Percentiles rank a stretch among this genome's conserved stretches.
Evolutionary conservation across 53 echinoderm and acorn worm species (phyloP).

Genomic region (Glandiceps talaboti): DNA sequence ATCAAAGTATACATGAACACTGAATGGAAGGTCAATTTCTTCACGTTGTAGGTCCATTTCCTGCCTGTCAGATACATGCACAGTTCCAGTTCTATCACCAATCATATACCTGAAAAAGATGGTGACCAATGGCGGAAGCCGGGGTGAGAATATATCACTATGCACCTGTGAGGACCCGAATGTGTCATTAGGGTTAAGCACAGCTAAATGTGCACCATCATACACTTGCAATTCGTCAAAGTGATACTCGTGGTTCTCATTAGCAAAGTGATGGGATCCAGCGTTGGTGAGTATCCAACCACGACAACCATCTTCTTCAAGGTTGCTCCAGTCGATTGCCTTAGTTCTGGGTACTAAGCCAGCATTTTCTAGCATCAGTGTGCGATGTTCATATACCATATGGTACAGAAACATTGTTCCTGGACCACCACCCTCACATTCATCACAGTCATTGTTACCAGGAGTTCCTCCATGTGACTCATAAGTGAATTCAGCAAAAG

Average conservation of each 20-base stretch:
- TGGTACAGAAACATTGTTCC: constrained; percentile 83
- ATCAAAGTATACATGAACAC: constrained; percentile 67
- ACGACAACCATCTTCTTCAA: constrained; percentile 82
- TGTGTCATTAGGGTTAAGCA: constrained; percentile 32
- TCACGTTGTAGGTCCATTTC: constrained; percentile 82
- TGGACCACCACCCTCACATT: constrained; percentile 81
- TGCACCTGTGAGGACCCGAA: constrained; percentile 5
- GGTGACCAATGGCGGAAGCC: constrained; percentile 1
- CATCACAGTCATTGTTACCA: constrained; percentile 22
- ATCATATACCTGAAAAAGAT: constrained; percentile 74
- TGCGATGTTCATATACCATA: constrained; percentile 54
- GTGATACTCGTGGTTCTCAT: constrained; percentile 46
- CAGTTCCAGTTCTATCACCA: constrained; percentile 69
- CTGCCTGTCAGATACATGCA: constrained; percentile 59
- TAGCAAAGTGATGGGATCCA: constrained; percentile 68
- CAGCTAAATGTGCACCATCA: constrained; percentile 68
- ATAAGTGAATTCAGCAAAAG: constrained; percentile 60
- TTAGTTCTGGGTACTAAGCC: constrained; percentile 42
- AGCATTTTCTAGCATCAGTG: constrained; percentile 74
- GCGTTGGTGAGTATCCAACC: constrained; percentile 75
- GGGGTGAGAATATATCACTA: background rate
- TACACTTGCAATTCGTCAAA: constrained; percentile 92
- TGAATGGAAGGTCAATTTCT: constrained; percentile 85
- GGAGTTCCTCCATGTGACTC: constrained; percentile 74
- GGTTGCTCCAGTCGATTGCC: constrained; percentile 63